Conservation (phyloP, 2,797 vertebrate genomes). For the Gambusia yucatana region DNA sequence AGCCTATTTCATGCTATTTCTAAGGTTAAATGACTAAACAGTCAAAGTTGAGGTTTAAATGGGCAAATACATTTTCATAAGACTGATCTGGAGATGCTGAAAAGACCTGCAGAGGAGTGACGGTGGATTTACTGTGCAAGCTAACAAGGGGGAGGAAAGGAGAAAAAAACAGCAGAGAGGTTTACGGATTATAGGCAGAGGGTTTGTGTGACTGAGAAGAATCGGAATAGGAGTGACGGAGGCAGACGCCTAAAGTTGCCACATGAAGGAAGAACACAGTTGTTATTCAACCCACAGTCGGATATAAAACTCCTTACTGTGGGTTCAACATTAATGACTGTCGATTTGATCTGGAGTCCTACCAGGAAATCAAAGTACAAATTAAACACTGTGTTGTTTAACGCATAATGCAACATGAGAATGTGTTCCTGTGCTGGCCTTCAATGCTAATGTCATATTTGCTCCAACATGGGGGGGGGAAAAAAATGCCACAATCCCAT, state of each 20-base stretch:
- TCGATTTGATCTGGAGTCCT: neutral
- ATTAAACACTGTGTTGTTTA: neutral
- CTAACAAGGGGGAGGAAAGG: neutral
- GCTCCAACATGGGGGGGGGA: neutral
- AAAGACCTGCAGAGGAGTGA: neutral
- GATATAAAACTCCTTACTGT: neutral
- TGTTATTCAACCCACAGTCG: neutral
- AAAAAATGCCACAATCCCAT: constrained; percentile 3
- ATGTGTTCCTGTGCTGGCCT: neutral
- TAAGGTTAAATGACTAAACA: neutral
- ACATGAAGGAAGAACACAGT: neutral
- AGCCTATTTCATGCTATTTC: neutral
- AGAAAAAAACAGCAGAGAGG: neutral
- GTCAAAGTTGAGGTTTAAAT: neutral
- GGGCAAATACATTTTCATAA: neutral
- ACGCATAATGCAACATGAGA: neutral
- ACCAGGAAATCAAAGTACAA: neutral
- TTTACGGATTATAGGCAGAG: neutral
- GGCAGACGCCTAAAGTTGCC: neutral
- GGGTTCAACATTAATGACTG: neutral
- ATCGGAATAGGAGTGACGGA: neutral
- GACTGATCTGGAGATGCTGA: neutral
- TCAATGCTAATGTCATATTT: neutral
- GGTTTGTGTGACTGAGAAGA: neutral
- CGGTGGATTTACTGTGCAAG: neutral